Conservation (phyloP, 92 coral and sea anemone genomes). For the Porites evermanni region DNA sequence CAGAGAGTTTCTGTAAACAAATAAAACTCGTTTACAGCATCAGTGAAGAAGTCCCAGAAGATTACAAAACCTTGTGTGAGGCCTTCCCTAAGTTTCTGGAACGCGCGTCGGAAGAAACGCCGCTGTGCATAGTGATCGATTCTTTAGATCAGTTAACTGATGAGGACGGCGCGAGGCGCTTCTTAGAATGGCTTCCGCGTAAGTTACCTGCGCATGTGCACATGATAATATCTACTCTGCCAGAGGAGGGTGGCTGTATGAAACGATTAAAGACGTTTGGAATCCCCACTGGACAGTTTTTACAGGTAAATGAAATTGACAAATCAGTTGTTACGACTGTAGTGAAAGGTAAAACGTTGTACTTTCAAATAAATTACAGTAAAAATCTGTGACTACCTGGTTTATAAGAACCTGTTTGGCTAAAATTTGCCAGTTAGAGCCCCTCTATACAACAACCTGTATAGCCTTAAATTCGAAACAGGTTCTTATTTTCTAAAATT, state of each 20-base stretch:
- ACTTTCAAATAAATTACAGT: too few relatives aligned
- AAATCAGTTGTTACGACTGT: background rate
- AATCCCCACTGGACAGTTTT: slow-evolving; percentile 45
- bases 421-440: too few relatives aligned
- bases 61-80: slow-evolving; percentile 63
- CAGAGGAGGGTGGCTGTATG: slow-evolving; percentile 66
- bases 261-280: slow-evolving; percentile 59
- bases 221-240: slow-evolving; percentile 70
- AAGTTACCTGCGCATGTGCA: slow-evolving; percentile 63
- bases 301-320: slow-evolving; percentile 21
- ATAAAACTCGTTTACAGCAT: slow-evolving; percentile 56
- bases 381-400: too few relatives aligned
- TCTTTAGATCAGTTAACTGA: slow-evolving; percentile 77
- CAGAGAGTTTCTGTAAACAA: slow-evolving; percentile 64
- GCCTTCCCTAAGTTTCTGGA: slow-evolving; percentile 53
- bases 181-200: slow-evolving; percentile 75
- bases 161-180: slow-evolving; percentile 66
- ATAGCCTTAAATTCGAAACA: too few relatives aligned
- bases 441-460: too few relatives aligned
- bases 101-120: slow-evolving; percentile 55
- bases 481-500: too few relatives aligned
- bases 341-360: too few relatives aligned
- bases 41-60: slow-evolving; percentile 56
- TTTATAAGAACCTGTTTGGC: too few relatives aligned
- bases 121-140: slow-evolving; percentile 72